Evolutionary conservation across 2,113 vertebrate species (phyloP), one percentile per base, ranked within the genome.

Genomic region (Cyprinodon tularosa): DNA sequence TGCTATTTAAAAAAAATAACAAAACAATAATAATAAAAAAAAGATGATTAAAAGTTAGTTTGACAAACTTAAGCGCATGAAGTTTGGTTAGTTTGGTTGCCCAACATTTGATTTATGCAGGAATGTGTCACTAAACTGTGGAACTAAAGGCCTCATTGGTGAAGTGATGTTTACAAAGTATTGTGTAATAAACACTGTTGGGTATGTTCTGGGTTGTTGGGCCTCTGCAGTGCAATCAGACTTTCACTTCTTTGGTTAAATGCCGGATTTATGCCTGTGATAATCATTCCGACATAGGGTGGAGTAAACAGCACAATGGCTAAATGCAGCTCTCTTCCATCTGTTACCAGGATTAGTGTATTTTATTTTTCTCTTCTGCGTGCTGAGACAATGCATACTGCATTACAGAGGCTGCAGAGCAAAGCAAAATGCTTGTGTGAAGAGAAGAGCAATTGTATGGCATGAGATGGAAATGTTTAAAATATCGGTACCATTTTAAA

Each of bases 261-360:
- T 45, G 38, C 74, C 68, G 59, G 48, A 78, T 61, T 82, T 76
- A 62, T 73, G 63, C 62, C 29, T 77, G 62, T 62, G 62, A 62
- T 57, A 71, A 60, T 76, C 57, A 79, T 78, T 75, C 65, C 13
- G n/a, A 78, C 65, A 78, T 66, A 61, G 65, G 62, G 66, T 61
- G 60, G 42, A 70, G 66, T 60, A 69, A 84, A 84, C 50, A 53
- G 60, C 61, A 66, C 53, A 66, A 36, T 36, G 59, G 68, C 65
- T 69, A 47, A 61, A 66, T 48, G 53, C 36, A 70, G 44, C 44
- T 13, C 42, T 44, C 71, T 47, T 36, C 61, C 1, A 22, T 44
- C 38, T 69, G 64, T 11, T 53, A 71, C 44, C 37, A 70, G 71
- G 60, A 61, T 68, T n/a, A 44, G 67, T 15, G 57, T 66, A 13